Evolutionary conservation across 2,888 invertebrate species (phyloP).

Genomic region (Drosophila engyochracea): DNA sequence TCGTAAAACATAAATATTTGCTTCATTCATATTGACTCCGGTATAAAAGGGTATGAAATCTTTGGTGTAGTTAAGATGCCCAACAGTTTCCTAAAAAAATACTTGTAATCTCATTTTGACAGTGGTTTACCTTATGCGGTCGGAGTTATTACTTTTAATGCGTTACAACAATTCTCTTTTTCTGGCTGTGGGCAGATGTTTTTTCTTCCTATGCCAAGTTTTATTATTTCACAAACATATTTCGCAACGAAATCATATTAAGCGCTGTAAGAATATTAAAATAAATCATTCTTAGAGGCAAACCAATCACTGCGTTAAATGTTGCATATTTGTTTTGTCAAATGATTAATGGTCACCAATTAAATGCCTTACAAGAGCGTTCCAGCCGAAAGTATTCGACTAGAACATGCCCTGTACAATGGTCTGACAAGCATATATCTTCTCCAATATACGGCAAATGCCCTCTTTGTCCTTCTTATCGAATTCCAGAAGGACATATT

Average conservation of each 20-base stretch:
- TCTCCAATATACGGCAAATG: background rate
- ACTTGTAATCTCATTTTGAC: background rate
- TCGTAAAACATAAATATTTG: background rate
- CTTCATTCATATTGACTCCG: background rate
- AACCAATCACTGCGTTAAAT: constrained; percentile 17
- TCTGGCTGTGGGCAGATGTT: background rate
- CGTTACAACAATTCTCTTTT: background rate
- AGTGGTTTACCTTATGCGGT: background rate
- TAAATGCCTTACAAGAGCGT: constrained; percentile 3
- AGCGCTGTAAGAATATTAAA: constrained; percentile 4
- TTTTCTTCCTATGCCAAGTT: background rate
- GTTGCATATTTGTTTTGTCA: constrained; percentile 17
- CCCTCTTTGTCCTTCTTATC: background rate
- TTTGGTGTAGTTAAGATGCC: background rate
- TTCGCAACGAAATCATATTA: constrained; percentile 1
- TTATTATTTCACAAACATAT: constrained; percentile 2
- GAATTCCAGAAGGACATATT: background rate
- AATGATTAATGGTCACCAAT: constrained; percentile 18
- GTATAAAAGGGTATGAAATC: too few relatives aligned
- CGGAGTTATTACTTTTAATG: background rate
- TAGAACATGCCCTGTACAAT: background rate
- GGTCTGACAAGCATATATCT: background rate
- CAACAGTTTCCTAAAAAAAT: background rate
- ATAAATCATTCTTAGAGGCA: constrained; percentile 10
- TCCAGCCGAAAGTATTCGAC: background rate